Conservation (phyloP, 53 echinoderm and acorn worm genomes). For the Patiria pectinifera region DNA sequence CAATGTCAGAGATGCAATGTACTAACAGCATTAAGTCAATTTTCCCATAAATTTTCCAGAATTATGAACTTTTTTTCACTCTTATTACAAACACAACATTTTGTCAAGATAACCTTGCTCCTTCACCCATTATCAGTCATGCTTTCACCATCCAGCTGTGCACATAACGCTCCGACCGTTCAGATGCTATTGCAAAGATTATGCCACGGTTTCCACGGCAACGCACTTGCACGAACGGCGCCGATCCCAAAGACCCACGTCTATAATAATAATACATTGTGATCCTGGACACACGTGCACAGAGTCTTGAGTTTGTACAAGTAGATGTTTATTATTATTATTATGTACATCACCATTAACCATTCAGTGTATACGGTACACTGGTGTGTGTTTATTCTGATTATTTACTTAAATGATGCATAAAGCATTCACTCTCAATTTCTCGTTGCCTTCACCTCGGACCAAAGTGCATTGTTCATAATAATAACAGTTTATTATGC, state of each 20-base stretch:
- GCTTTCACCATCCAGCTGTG: background rate
- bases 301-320: background rate
- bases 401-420: background rate
- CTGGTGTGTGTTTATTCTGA: background rate
- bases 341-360: background rate
- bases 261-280: background rate
- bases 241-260: background rate
- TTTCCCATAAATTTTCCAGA: too few relatives aligned
- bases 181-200: conserved; percentile 2
- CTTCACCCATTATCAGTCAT: background rate
- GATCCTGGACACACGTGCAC: background rate
- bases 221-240: conserved; percentile 27
- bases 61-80: too few relatives aligned
- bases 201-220: conserved; percentile 46
- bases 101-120: background rate
- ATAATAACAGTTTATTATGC: background rate
- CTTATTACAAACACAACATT: too few relatives aligned
- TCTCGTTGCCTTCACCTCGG: background rate
- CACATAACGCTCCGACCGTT: background rate
- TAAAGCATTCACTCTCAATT: background rate
- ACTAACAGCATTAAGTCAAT: too few relatives aligned
- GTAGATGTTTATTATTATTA: background rate
- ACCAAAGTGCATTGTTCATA: background rate
- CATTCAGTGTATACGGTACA: background rate
- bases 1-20: too few relatives aligned